Percentiles rank a stretch among this genome's conserved stretches.
Evolutionary conservation across 2,888 invertebrate genomes (phyloP).

Genomic region (Cheilosia vernalis): DNA sequence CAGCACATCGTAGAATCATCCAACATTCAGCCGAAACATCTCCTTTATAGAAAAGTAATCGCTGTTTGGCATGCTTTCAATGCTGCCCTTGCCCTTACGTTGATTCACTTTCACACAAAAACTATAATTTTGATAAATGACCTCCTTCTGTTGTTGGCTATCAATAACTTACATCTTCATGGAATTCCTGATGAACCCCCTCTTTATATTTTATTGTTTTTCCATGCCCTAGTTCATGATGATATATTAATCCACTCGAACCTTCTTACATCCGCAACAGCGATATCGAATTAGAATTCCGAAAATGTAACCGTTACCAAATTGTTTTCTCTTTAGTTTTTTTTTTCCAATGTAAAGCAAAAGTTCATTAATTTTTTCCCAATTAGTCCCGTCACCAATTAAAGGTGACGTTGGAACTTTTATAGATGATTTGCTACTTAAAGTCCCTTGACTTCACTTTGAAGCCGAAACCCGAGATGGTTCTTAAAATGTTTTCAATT

Average conservation of each 20-base stretch:
- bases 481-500: conserved; percentile 74
- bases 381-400: conserved; percentile 75
- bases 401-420: conserved; percentile 73
- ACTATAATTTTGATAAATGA: conserved; percentile 74
- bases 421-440: conserved; percentile 75
- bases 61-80: conserved; percentile 72
- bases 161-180: conserved; percentile 73
- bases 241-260: conserved; percentile 69
- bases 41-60: conserved; percentile 70
- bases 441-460: conserved; percentile 66
- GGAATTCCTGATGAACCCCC: conserved; percentile 58
- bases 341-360: conserved; percentile 31
- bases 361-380: conserved; percentile 72
- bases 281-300: conserved; percentile 67
- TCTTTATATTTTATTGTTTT: conserved; percentile 62
- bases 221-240: conserved; percentile 56
- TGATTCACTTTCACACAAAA: conserved; percentile 57
- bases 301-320: conserved; percentile 59
- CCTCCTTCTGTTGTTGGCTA: conserved; percentile 54
- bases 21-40: conserved; percentile 37
- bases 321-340: conserved; percentile 1
- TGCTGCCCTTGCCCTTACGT: conserved; percentile 16
- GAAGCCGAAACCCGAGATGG: conserved; percentile 65
- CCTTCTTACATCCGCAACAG: conserved; percentile 7
- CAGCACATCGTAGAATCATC: conserved; percentile 51